phyloP scores from a whole-genome alignment of 2,888 invertebrate species.

The Melanostoma scalare region DNA sequence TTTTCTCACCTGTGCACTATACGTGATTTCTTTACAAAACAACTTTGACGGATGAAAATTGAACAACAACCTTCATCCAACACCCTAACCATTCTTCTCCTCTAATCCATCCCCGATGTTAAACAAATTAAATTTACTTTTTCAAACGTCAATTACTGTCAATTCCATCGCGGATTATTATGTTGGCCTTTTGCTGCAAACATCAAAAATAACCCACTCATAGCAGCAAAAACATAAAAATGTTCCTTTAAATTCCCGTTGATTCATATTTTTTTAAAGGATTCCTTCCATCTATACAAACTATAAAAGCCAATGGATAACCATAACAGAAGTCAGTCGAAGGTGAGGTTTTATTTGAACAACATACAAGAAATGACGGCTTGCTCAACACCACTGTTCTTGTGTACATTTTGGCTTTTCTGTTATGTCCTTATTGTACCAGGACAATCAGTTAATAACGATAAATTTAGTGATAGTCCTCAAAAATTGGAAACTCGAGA shows the following conservation, averaged over 20 bases:
- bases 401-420: conserved; percentile 47
- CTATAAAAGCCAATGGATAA: conserved; percentile 27
- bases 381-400: conserved; percentile 49
- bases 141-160: conserved; percentile 69
- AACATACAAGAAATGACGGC: conserved; percentile 46
- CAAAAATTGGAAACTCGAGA: conserved; percentile 51
- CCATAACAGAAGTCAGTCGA: conserved; percentile 40
- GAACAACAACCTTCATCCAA: not conserved
- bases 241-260: not conserved
- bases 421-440: conserved; percentile 53
- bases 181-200: not conserved
- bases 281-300: conserved; percentile 39
- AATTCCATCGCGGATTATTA: conserved; percentile 13
- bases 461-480: conserved; percentile 59
- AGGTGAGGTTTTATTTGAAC: conserved; percentile 3
- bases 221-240: not conserved
- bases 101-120: conserved; percentile 42
- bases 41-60: not conserved
- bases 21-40: no score
- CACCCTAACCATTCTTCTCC: not conserved
- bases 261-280: conserved; percentile 2
- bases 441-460: conserved; percentile 52
- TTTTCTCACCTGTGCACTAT: no score
- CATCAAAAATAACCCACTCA: no score
- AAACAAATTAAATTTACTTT: conserved; percentile 62